Evolutionary conservation across 2,888 invertebrate species (phyloP), one percentile per base, ranked within the genome.

Genomic region (Mythimna impura): DNA sequence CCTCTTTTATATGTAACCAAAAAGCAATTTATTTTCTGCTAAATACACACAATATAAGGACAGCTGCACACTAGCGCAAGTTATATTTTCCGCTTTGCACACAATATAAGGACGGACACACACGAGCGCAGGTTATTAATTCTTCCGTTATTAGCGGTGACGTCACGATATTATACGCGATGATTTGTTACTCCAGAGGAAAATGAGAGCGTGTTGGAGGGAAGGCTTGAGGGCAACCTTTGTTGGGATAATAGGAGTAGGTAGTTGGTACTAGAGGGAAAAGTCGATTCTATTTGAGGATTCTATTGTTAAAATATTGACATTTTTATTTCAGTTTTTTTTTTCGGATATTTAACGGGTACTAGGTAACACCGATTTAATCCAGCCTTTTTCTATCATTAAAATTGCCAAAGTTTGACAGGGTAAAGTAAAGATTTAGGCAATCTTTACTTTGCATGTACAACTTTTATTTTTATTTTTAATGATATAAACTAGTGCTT

Each of bases 11-110:
- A 55, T 68, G 71, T 76, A 63, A 58, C 52, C 78, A 57, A 76
- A 77, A 86, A 86, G 79, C 86, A 84, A 88, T 87, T 84, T 81
- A 84, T 86, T 86, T 80, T 71, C 71, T 78, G 77, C 73, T 78
- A 73, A 68, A 73, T 43, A 43, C 71, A 74, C 71, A 70, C 69
- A 75, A 77, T 80, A 83, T 62, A 76, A 67, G 80, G 69, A 22
- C 20, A 20, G 47, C 54, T 72, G 40, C 85, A 77, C 80, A 78
- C 80, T 66, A 76, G 73, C 76, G 40, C 61, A 40, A 3, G 7
- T 61, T 40, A 22, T 14, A 61, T 61, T 61, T 61, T 40, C 61
- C 36, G 61, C n/a, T 22, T 61, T 22, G 7, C 60, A 61, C 60
- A 60, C 61, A 61, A 61, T 7, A 22, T 40, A 61, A 40, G 60